Percentiles rank a stretch among this genome's conserved stretches.
These are phyloP conservation scores for Saturnia pavonia DNA, from an alignment of 2,888 invertebrate species.

Conservation along the genomic window DNA sequence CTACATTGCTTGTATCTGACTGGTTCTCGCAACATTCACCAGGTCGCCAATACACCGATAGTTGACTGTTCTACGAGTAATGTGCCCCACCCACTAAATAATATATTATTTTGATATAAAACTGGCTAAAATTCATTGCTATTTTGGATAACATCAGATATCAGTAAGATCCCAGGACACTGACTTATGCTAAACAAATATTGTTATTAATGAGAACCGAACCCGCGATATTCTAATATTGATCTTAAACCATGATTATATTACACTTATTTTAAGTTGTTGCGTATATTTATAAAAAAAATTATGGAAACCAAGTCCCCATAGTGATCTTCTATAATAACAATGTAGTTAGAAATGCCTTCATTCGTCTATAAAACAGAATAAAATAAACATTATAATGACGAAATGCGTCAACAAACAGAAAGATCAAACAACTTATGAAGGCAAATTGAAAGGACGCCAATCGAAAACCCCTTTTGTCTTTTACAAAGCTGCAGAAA, in stretches of 20 bases:
- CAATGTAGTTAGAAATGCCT: background rate
- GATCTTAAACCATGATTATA: background rate
- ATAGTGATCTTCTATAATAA: background rate
- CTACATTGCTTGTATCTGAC: too few relatives aligned
- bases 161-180: background rate
- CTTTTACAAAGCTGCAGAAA: slow-evolving; percentile 32
- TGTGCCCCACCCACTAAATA: too few relatives aligned
- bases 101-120: too few relatives aligned
- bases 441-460: slow-evolving; percentile 53
- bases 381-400: slow-evolving; percentile 26
- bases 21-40: too few relatives aligned
- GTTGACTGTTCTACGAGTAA: too few relatives aligned
- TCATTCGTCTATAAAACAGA: slow-evolving; percentile 17
- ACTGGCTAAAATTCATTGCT: too few relatives aligned
- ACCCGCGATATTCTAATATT: background rate
- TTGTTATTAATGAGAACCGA: background rate
- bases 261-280: background rate
- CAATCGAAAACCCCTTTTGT: slow-evolving; percentile 51
- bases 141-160: too few relatives aligned
- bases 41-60: too few relatives aligned
- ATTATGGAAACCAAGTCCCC: background rate
- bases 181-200: background rate
- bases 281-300: background rate
- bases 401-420: slow-evolving; percentile 43
- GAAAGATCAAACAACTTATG: slow-evolving; percentile 51